These are phyloP conservation scores for Amphipoea lucens DNA, from an alignment of 2,888 invertebrate species.

Conservation along the genomic window DNA sequence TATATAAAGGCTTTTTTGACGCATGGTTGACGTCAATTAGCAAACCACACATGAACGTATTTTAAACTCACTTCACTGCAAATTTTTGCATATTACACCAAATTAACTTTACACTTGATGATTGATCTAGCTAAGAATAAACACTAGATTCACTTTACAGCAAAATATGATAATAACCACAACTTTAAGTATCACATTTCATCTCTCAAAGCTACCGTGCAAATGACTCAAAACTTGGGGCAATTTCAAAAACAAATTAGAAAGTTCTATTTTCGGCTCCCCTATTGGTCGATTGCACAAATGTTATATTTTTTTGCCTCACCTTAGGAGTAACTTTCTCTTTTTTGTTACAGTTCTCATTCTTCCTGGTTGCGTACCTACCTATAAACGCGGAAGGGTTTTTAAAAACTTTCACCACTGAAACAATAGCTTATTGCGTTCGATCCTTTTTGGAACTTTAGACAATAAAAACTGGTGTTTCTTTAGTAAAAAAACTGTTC, in stretches of 20 bases:
- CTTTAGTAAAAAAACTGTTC: constrained; percentile 9
- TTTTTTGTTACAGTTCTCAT: constrained; percentile 87
- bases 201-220: constrained; percentile 78
- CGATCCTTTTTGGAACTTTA: constrained; percentile 56
- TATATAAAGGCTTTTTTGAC: neutral
- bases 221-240: constrained; percentile 79
- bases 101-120: constrained; percentile 26
- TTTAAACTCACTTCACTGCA: constrained; percentile 48
- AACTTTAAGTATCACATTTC: constrained; percentile 60
- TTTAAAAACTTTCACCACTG: constrained; percentile 85
- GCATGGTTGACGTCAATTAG: neutral
- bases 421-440: constrained; percentile 79
- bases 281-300: constrained; percentile 83
- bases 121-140: constrained; percentile 1
- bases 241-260: constrained; percentile 85
- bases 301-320: constrained; percentile 75
- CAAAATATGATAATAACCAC: constrained; percentile 46
- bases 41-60: neutral
- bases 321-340: constrained; percentile 86
- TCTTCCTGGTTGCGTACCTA: constrained; percentile 84
- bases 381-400: constrained; percentile 86
- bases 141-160: constrained; percentile 35
- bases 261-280: constrained; percentile 80
- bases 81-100: constrained; percentile 9
- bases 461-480: constrained; percentile 42